Base-by-base conservation (phyloP, 1,140 invertebrate genomes). In the Cydia strobilella region DNA sequence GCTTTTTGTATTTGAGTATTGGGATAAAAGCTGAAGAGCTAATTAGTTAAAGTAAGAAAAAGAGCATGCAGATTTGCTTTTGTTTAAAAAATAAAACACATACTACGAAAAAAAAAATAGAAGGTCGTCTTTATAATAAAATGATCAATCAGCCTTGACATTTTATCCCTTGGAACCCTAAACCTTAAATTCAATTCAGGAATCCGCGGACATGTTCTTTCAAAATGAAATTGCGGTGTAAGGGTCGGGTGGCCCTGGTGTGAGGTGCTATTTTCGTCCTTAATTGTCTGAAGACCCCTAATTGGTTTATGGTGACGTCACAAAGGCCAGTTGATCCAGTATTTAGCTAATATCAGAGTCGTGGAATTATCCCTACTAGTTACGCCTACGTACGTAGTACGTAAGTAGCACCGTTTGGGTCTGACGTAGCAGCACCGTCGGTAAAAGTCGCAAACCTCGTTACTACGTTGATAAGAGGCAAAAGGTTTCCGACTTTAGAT, bases 191-290 rank as follows among this genome's bases (percentile, higher is more conserved):
- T 23, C 9, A 59, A 59, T 59, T 59, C n/a, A 20, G 54, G 20
- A 23, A 23, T 23, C 20, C 20, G 54, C 9, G 2, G 54, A 12
- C 18, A 59, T 59, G 20, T 59, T 59, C 54, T 59, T 59, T 59
- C 54, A 59, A 59, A 59, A 59, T 59, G 15, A 59, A 59, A 59
- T 59, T 59, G 54, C 54, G 54, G 42, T 59, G 54, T 59, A 59
- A 12, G 54, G 54, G 54, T 59, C 54, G 54, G 20, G 54, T 23
- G 54, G 54, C 54, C 54, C 54, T 59, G 54, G 9, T 3, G 15
- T 1, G 10, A 20, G 20, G 54, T 59, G 54, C 54, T 59, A 59
- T 59, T 59, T 59, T 23, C 54, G 20, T 59, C 54, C 48, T 5
- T 59, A 23, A 59, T 59, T 59, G 54, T 10, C 18, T 10, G 54